Conservation (phyloP, 2,888 invertebrate species). For the Adineta ricciae region DNA sequence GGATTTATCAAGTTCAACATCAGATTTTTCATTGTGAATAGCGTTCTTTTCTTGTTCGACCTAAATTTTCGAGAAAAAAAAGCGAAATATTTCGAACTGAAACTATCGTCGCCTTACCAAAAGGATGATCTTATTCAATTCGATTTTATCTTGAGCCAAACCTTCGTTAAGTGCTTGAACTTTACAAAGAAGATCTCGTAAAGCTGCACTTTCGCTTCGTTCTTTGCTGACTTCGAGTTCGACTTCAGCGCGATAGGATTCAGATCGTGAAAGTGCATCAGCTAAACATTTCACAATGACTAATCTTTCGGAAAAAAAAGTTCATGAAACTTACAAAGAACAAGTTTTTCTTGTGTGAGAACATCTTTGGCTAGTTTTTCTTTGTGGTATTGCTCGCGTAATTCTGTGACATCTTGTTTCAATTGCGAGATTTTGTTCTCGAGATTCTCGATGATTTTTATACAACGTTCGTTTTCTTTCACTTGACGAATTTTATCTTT, state of each 20-base stretch:
- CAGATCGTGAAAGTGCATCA: slow-evolving; percentile 45
- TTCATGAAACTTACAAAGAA: slow-evolving; percentile 55
- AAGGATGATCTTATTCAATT: slow-evolving; percentile 48
- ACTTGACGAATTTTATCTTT: slow-evolving; percentile 54
- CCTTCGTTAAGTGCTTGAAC: slow-evolving; percentile 50
- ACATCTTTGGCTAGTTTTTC: slow-evolving; percentile 68
- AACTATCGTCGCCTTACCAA: too few relatives aligned
- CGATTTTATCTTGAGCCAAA: slow-evolving; percentile 50
- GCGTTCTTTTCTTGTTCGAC: slow-evolving; percentile 65
- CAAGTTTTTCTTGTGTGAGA: slow-evolving; percentile 76
- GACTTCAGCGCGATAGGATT: slow-evolving; percentile 46
- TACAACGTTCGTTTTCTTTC: slow-evolving; percentile 49
- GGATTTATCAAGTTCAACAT: slow-evolving; percentile 43
- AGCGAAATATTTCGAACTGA: too few relatives aligned
- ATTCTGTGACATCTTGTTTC: slow-evolving; percentile 70
- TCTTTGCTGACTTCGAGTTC: slow-evolving; percentile 48
- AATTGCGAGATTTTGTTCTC: slow-evolving; percentile 73
- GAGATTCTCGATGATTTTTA: slow-evolving; percentile 58
- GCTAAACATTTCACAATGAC: slow-evolving; percentile 36
- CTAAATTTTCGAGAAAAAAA: too few relatives aligned
- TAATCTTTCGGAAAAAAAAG: background rate
- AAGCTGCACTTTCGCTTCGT: slow-evolving; percentile 46
- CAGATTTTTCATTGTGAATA: slow-evolving; percentile 64
- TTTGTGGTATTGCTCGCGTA: slow-evolving; percentile 73
- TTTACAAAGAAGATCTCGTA: slow-evolving; percentile 48